Conservation (phyloP, 2,797 vertebrate genomes). For the Peromyscus nudipes region DNA sequence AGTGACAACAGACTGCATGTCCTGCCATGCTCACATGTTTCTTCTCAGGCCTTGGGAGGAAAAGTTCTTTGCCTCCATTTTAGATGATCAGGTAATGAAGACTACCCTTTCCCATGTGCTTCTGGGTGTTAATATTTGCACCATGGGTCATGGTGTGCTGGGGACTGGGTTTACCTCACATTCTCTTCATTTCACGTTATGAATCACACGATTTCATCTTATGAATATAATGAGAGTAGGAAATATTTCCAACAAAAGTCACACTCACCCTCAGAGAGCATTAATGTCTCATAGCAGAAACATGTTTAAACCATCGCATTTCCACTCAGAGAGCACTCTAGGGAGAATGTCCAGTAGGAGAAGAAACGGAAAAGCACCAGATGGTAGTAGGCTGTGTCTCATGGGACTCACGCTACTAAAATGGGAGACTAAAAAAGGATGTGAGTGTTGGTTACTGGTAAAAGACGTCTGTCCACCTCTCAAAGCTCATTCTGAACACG, state of each 20-base stretch:
- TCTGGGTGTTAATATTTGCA: neutral
- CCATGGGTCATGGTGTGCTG: neutral
- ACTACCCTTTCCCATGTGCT: neutral
- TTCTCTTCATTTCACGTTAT: neutral
- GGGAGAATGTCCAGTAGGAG: neutral
- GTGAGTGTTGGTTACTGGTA: neutral
- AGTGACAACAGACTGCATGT: neutral
- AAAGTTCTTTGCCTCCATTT: neutral
- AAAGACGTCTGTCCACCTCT: neutral
- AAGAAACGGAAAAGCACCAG: neutral
- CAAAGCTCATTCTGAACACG: neutral
- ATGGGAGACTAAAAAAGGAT: neutral
- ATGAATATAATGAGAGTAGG: neutral
- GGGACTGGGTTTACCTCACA: neutral
- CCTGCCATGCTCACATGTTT: neutral
- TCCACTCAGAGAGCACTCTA: neutral
- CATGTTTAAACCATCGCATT: neutral
- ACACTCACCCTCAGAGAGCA: conserved; percentile 11
- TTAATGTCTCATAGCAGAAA: neutral
- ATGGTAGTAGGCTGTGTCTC: no score
- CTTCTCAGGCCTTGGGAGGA: neutral
- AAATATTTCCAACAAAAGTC: conserved; percentile 5
- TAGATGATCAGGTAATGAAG: neutral
- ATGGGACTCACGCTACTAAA: neutral
- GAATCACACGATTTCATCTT: neutral